Percentiles rank a stretch among this genome's conserved stretches.
Conservation (phyloP, 2,888 invertebrate genomes). For the Oligia strigilis region DNA sequence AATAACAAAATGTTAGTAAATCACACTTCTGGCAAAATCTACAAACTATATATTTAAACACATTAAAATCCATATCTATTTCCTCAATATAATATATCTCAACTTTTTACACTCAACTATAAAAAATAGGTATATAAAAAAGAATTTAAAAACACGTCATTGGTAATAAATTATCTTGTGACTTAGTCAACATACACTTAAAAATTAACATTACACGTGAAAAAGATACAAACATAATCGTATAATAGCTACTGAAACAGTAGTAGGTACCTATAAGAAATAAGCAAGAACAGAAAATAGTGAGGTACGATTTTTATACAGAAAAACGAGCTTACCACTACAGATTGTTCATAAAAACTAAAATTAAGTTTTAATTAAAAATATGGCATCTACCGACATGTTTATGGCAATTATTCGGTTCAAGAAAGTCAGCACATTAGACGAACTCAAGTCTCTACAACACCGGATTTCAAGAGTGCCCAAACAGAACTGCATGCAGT, state of each 20-base stretch:
- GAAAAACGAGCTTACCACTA: constrained; percentile 79
- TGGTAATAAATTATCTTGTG: constrained; percentile 90
- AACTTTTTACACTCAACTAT: constrained; percentile 84
- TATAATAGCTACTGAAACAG: constrained; percentile 70
- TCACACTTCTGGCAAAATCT: constrained; percentile 85
- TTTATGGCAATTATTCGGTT: constrained; percentile 84
- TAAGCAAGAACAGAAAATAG: constrained; percentile 78
- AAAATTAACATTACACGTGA: constrained; percentile 75
- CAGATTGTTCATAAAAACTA: constrained; percentile 75
- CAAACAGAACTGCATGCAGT: constrained; percentile 33
- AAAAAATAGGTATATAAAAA: constrained; percentile 84
- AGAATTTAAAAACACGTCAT: constrained; percentile 89
- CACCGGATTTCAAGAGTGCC: constrained; percentile 42
- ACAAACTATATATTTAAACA: constrained; percentile 78
- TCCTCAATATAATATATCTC: constrained; percentile 82
- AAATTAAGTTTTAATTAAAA: constrained; percentile 75
- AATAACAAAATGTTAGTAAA: constrained; percentile 84
- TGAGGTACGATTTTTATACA: constrained; percentile 82
- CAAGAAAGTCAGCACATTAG: constrained; percentile 64
- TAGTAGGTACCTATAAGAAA: constrained; percentile 73
- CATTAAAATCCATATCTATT: constrained; percentile 77
- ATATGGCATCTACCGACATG: constrained; percentile 88
- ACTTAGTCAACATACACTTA: constrained; percentile 88
- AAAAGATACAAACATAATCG: constrained; percentile 69
- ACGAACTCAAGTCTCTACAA: constrained; percentile 48